phyloP scores from a whole-genome alignment of 1,140 invertebrate species.

The Euura saliciscinereae region DNA sequence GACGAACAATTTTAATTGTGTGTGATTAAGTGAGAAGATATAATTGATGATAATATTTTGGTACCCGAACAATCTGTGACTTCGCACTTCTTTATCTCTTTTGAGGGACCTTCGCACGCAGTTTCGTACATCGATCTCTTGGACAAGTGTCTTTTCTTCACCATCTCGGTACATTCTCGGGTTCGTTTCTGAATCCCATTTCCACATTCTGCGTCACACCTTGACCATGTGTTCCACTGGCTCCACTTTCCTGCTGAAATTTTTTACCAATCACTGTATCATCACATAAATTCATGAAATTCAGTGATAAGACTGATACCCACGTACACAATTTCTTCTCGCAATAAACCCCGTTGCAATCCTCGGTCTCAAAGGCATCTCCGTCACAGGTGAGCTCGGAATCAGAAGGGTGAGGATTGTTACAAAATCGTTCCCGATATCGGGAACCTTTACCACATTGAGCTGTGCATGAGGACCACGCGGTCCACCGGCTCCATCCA shows the following conservation, averaged over 20 bases:
- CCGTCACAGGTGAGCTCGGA: slow-evolving; percentile 13
- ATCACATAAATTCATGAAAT: no score
- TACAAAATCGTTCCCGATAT: slow-evolving; percentile 22
- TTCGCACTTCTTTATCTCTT: slow-evolving; percentile 16
- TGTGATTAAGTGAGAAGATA: no score
- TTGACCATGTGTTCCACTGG: slow-evolving; percentile 17
- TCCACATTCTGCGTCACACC: slow-evolving; percentile 18
- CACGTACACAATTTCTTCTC: no score
- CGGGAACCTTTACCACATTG: slow-evolving; percentile 19
- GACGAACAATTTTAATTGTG: background rate
- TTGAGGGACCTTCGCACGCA: slow-evolving; percentile 16
- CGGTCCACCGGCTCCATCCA: slow-evolving; percentile 22
- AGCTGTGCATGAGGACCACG: slow-evolving; percentile 20
- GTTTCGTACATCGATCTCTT: background rate
- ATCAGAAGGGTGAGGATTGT: slow-evolving; percentile 21
- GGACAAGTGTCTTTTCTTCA: background rate
- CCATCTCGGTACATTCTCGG: slow-evolving; percentile 15
- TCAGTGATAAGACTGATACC: no score
- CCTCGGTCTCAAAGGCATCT: slow-evolving; percentile 13
- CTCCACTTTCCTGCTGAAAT: slow-evolving; percentile 17
- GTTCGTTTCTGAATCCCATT: slow-evolving; percentile 16
- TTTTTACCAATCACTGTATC: no score
- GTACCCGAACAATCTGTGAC: slow-evolving; percentile 22
- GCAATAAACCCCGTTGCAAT: slow-evolving; percentile 10
- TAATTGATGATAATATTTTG: no score